Percentiles rank a stretch among this genome's conserved stretches.
Conservation (phyloP, 1,140 invertebrate genomes). For the Aphelenchoides fujianensis region DNA sequence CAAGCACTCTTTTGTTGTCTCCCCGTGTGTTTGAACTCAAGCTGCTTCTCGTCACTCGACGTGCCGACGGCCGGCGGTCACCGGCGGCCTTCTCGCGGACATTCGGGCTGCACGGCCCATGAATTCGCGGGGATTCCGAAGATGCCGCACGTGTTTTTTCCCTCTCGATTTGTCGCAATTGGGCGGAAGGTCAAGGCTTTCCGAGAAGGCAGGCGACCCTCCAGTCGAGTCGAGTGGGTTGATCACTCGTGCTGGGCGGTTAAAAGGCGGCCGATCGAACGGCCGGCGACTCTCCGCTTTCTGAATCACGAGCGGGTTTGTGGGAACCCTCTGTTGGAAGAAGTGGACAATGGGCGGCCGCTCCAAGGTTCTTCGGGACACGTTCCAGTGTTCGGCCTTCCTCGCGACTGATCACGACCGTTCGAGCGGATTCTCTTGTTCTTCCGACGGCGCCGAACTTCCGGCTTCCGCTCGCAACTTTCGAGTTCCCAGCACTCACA, state of each 20-base stretch:
- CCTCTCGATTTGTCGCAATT: neutral
- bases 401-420: neutral
- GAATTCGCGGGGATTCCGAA: neutral
- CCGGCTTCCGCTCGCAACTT: neutral
- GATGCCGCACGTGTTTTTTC: neutral
- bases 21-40: neutral
- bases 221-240: neutral
- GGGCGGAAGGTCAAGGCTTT: no score
- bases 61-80: neutral
- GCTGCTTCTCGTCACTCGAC: neutral
- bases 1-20: neutral
- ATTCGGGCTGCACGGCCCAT: neutral
- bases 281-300: no score
- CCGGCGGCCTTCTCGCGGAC: neutral
- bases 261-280: no score
- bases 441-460: neutral
- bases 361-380: no score
- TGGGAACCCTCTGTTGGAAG: no score
- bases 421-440: neutral
- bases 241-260: neutral
- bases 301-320: no score
- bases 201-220: neutral
- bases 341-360: no score
- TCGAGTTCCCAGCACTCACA: no score
- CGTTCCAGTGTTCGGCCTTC: neutral